Conservation (phyloP, 2,113 vertebrate species). For the Gallinago paraguaiae region DNA sequence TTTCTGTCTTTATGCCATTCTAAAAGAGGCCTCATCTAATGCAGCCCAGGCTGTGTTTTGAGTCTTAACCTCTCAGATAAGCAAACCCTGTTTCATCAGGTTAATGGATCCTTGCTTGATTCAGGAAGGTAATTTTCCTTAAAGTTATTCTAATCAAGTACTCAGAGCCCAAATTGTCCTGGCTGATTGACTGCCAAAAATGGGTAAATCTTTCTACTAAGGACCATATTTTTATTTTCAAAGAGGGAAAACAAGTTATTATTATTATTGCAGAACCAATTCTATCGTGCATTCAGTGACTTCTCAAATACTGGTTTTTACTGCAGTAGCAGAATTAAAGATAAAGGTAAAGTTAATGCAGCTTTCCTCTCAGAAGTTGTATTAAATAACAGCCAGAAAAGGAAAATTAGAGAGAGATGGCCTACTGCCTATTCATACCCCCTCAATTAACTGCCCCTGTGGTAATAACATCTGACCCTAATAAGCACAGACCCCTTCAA, state of each 20-base stretch:
- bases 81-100: conserved; percentile 52
- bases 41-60: conserved; percentile 23
- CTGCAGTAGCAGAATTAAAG: conserved; percentile 17
- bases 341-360: conserved; percentile 1
- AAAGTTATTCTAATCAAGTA: conserved; percentile 65
- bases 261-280: conserved; percentile 28
- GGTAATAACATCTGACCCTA: background rate
- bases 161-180: conserved; percentile 23
- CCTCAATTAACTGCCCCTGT: background rate
- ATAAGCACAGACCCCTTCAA: background rate
- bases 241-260: conserved; percentile 34
- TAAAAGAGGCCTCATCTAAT: conserved; percentile 43
- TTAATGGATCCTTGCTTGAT: conserved; percentile 64
- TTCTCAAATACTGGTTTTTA: conserved; percentile 18
- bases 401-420: background rate
- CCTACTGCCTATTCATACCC: background rate
- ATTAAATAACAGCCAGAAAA: background rate
- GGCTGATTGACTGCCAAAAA: conserved; percentile 37
- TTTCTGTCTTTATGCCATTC: background rate
- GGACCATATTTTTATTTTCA: conserved; percentile 49
- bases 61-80: conserved; percentile 54
- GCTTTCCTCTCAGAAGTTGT: background rate
- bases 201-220: background rate
- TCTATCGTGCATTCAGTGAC: background rate
- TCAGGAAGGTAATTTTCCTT: conserved; percentile 61